Evolutionary conservation across 30 jellyfish, hydroid and myxozoan genomes (phyloP).

Genomic region (Euphysa ruthae): DNA sequence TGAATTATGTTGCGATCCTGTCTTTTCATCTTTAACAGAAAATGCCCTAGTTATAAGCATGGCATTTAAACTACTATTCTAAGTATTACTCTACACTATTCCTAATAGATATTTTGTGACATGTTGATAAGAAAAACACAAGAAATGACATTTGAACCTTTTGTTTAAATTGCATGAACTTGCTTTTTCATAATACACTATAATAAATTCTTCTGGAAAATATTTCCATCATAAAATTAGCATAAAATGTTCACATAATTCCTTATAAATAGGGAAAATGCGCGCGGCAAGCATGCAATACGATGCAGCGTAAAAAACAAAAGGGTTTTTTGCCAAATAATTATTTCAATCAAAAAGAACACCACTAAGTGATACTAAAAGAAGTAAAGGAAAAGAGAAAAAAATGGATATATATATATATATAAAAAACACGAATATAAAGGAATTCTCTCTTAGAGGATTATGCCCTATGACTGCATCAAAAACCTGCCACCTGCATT

Average conservation of each 20-base stretch:
- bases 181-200: not conserved
- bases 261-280: not conserved
- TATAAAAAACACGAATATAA: not conserved
- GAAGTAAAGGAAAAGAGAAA: not conserved
- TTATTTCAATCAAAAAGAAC: not conserved
- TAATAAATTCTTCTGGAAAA: not conserved
- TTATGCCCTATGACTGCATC: slow-evolving; percentile 31
- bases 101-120: no score
- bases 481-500: slow-evolving; percentile 48
- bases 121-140: no score
- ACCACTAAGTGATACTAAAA: not conserved
- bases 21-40: no score
- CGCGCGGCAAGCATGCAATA: not conserved
- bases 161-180: slow-evolving; percentile 3
- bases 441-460: slow-evolving; percentile 4
- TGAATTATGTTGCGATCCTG: no score
- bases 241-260: not conserved
- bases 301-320: not conserved
- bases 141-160: no score
- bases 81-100: no score
- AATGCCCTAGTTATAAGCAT: no score
- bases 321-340: not conserved
- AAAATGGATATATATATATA: no score
- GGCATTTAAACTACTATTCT: no score
- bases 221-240: not conserved